Conservation (phyloP, 2,113 vertebrate genomes). For the Coptodon rendalli region DNA sequence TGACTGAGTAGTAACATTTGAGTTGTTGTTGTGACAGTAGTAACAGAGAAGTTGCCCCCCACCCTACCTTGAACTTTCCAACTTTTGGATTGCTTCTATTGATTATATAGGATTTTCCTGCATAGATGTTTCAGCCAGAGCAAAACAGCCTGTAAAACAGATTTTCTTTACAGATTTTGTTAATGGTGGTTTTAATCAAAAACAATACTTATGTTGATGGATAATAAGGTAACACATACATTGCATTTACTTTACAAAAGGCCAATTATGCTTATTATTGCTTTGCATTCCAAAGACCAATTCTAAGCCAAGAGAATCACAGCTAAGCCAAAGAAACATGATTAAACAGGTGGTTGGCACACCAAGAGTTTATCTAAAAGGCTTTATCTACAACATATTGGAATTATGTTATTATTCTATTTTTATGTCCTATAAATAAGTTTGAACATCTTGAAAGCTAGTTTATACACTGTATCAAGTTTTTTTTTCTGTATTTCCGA, state of each 20-base stretch:
- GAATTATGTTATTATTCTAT: neutral
- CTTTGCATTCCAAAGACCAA: neutral
- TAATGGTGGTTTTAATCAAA: neutral
- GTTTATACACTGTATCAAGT: neutral
- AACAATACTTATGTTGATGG: neutral
- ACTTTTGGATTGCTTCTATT: neutral
- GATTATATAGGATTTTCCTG: neutral
- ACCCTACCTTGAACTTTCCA: neutral
- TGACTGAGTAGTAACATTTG: neutral
- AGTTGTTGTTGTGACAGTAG: neutral
- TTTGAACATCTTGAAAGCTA: neutral
- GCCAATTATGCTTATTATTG: neutral
- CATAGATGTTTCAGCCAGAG: neutral
- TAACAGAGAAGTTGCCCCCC: neutral
- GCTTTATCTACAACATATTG: neutral
- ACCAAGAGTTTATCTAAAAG: neutral
- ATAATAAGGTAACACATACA: neutral
- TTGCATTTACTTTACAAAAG: neutral
- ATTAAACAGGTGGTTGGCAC: neutral
- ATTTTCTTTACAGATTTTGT: neutral
- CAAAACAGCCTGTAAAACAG: neutral
- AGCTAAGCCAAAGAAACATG: neutral
- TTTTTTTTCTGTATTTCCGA: neutral
- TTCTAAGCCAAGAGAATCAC: neutral
- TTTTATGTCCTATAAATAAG: neutral